Evolutionary conservation across 2,113 vertebrate species (phyloP), one percentile per base, ranked within the genome.

Genomic region (Myotis davidii): DNA sequence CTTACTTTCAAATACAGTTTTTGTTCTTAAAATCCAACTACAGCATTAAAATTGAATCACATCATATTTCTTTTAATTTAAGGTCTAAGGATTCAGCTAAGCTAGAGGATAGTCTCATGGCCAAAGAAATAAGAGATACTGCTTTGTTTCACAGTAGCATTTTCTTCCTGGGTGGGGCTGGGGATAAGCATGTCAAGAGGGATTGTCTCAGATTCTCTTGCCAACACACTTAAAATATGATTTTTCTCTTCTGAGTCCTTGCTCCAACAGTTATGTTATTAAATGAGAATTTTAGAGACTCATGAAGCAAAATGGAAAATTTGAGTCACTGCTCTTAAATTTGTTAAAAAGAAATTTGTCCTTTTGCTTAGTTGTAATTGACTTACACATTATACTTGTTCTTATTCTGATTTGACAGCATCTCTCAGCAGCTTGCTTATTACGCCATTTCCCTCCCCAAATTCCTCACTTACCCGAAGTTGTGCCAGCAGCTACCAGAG

Each of bases 401-500:
- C 48, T 88, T 96, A 18, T 94, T 96, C 6, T 94, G 65, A 88
- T 67, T 39, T 74, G 96, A 85, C 97, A 99, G 99, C 99, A 8
- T 99, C 99, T 96, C 98, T 99, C 9, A 99, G 99, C 98, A 99
- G 99, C 90, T 98, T 99, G 98, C 98, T 99, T 93, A 99, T 99
- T 98, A 99, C 99, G 61, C 99, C 99, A 0, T 99, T 99, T 97
- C 99, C 99, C 0, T 99, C 99, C 0, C 99, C 99, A 48, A 99
- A 99, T 97, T 99, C 99, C 37, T 99, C 99, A 3, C 98, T 99
- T 81, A 99, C 99, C 96, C 99, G 99, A 98, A 99, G 99, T 98
- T 99, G 99, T 98, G 99, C 99, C 3, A 99, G 99, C 98, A 99
- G 99, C 96, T 99, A 99, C 98, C 99, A 99, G 98, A 98, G 99